Base-by-base conservation (phyloP, 1,140 invertebrate genomes). In the Heterodera schachtii region DNA sequence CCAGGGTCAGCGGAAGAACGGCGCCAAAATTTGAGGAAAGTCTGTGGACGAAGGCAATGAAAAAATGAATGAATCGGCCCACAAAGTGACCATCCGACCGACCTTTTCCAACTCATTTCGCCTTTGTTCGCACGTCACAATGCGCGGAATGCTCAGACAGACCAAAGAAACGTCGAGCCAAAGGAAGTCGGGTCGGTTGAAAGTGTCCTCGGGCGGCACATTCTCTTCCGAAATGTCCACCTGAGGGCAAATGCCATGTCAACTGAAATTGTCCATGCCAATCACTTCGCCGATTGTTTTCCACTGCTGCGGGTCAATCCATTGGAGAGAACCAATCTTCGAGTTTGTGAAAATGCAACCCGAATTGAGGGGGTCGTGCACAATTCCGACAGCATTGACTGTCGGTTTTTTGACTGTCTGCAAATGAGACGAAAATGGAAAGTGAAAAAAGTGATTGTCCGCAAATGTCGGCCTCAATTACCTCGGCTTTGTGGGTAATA, bases 281-380 rank as follows among this genome's bases (percentile, higher is more conserved):
- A 66, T 69, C 44, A 85, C 84, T 57, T 76, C 57, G 43, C 69
- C 9, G 49, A 83, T 49, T 46, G 84, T 85, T 75, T 75, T 47
- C 84, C 84, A 85, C 44, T 73, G 78, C 13, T 74, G 46, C n/a
- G 84, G 84, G 71, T 85, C 84, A 64, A 85, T 78, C 84, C 84
- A 85, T 76, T 85, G 84, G 66, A 85, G 44, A 64, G 78, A 69
- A 2, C 84, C 84, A 74, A 82, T 31, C 9, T 78, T 79, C 7
- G 73, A 74, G 66, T 82, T 85, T n/a, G 84, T 49, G 46, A 85
- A 67, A 66, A 85, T 41, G 11, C 73, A 85, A 13, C 81, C 52
- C 7, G 75, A 82, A 21, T 78, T 73, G 47, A 52, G 43, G 8
- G 46, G 73, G 31, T 83, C 84, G 41, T 21, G 60, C 66, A 43